These are phyloP conservation scores for Geococcyx californianus DNA, from an alignment of 2,113 vertebrate genomes.

Conservation along the genomic window DNA sequence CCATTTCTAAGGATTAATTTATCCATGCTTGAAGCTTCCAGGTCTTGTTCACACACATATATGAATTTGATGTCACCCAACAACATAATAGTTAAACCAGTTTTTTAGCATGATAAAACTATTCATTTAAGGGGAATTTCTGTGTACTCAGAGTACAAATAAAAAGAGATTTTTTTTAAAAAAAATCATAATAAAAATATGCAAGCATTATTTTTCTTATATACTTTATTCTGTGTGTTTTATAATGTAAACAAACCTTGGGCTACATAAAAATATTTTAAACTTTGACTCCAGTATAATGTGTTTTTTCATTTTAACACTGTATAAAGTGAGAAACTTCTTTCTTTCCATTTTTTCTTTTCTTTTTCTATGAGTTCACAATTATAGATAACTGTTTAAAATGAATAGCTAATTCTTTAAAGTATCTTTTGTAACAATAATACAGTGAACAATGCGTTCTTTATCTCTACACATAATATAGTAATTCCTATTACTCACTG, in stretches of 20 bases:
- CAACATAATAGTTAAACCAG: not conserved
- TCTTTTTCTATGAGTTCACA: not conserved
- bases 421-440: not conserved
- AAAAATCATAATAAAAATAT: not conserved
- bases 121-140: not conserved
- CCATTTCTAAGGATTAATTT: not conserved
- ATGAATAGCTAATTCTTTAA: not conserved
- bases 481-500: not conserved
- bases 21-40: not conserved
- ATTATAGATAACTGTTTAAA: not conserved
- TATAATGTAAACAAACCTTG: not conserved
- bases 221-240: not conserved
- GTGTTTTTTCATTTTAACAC: not conserved
- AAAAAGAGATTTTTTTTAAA: not conserved
- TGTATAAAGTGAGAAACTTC: not conserved
- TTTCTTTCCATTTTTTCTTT: not conserved
- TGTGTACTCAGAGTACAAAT: not conserved
- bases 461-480: not conserved
- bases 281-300: not conserved
- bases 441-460: not conserved
- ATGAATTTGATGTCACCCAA: not conserved
- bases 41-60: not conserved
- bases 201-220: not conserved
- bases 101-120: not conserved
- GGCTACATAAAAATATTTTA: not conserved